Evolutionary conservation across 35 echinoderm and acorn worm species (phyloP), one percentile per base, ranked within the genome.

Genomic region (Strongylocentrotus purpuratus): DNA sequence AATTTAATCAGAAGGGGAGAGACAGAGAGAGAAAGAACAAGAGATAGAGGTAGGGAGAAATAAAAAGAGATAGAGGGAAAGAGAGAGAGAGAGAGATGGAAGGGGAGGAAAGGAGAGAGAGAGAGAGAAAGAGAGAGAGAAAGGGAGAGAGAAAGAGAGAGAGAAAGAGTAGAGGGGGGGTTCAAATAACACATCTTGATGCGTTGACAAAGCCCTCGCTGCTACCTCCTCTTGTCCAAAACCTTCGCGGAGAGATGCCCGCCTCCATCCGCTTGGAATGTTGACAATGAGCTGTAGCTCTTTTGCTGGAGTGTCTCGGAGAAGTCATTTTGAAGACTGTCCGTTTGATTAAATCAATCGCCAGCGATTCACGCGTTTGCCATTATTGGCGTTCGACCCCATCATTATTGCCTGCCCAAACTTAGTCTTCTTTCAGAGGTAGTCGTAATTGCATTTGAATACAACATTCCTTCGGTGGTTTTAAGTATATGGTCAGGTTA

Each of bases 291-390:
- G 65, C 65, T 78, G 5, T n/a, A 78, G 20, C 65, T 78, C 65
- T 78, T 78, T 78, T 45, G 87, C 45, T 15, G 33, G 32, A 89
- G 87, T 89, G 87, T 89, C 45, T 89, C 14, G 33, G 3, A 46
- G 45, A 89, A 89, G 87, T 89, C 87, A 89, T 89, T 89, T 89
- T 89, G 45, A 41, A 46, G 33, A 46, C 14, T 33, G 87, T 9
- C 33, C 87, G 87, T 89, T 89, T 89, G 87, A 89, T 89, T 89
- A 89, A 89, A 89, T 89, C 87, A 89, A 89, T 89, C 87, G 87
- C 87, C 87, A 89, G n/a, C 87, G 87, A 33, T 33, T 89, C 33
- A 46, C 87, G 87, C 87, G 87, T 15, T 89, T 89, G 87, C 87
- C 87, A 78, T 89, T 89, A 89, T 89, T 89, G 87, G 87, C 87